These are phyloP conservation scores for Acanthococcus lagerstroemiae DNA, from an alignment of 2,888 invertebrate genomes.

Conservation along the genomic window DNA sequence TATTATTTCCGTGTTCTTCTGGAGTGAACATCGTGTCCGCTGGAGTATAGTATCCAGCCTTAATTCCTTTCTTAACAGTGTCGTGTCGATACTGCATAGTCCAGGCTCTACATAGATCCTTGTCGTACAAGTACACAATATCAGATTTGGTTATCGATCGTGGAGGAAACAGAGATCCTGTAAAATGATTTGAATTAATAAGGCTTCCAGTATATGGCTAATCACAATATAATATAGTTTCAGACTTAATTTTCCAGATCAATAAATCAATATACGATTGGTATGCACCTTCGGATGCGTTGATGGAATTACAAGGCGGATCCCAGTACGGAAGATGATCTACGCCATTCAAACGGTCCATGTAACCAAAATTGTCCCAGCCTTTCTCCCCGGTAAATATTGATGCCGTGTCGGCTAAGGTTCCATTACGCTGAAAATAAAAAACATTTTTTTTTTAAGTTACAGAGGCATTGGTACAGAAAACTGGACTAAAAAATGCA, in stretches of 20 bases:
- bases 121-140: slow-evolving; percentile 67
- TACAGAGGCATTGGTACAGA: no score
- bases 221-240: no score
- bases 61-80: slow-evolving; percentile 57
- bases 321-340: slow-evolving; percentile 68
- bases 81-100: slow-evolving; percentile 61
- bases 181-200: slow-evolving; percentile 26
- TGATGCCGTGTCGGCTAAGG: slow-evolving; percentile 66
- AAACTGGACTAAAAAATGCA: neutral
- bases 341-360: slow-evolving; percentile 64
- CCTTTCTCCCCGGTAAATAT: slow-evolving; percentile 63
- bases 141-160: slow-evolving; percentile 59
- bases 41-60: slow-evolving; percentile 50
- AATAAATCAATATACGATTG: no score
- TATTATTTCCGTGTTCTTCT: slow-evolving; percentile 55
- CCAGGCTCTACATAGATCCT: slow-evolving; percentile 71
- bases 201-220: neutral
- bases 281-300: slow-evolving; percentile 44
- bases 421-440: slow-evolving; percentile 61
- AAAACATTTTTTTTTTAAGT: neutral
- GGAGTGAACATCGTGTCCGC: slow-evolving; percentile 57
- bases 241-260: no score
- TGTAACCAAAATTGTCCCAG: slow-evolving; percentile 68
- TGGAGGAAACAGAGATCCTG: slow-evolving; percentile 75
- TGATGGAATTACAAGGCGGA: slow-evolving; percentile 55